These are phyloP conservation scores for Azemiops feae DNA, from an alignment of 2,113 vertebrate species.

Conservation along the genomic window DNA sequence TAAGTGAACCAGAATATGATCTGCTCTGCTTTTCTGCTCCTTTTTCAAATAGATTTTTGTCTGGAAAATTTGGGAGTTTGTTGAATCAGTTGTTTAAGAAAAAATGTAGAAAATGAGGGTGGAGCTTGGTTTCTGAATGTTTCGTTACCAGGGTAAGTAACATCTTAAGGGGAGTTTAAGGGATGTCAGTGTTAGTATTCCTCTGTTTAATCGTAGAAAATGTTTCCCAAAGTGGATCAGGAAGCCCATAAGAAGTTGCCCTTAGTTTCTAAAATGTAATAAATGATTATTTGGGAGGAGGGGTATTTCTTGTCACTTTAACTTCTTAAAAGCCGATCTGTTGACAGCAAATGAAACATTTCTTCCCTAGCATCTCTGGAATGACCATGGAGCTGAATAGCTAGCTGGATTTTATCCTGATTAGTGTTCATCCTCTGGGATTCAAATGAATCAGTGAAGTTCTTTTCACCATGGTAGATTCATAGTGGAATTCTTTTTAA, in stretches of 20 bases:
- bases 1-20: not conserved
- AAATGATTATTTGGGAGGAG: not conserved
- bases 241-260: not conserved
- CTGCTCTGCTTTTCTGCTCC: not conserved
- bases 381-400: not conserved
- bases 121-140: too few species aligned
- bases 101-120: not conserved
- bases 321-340: not conserved
- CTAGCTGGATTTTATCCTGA: not conserved
- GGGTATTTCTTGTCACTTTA: not conserved
- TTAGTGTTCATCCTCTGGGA: not conserved
- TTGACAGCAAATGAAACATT: not conserved
- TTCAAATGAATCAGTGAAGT: not conserved
- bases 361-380: not conserved
- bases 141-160: too few species aligned
- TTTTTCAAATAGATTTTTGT: not conserved
- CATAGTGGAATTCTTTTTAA: not conserved
- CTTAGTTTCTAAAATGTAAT: not conserved
- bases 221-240: not conserved
- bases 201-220: not conserved
- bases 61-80: not conserved
- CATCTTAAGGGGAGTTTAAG: too few species aligned
- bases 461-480: not conserved
- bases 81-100: not conserved
- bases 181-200: too few species aligned